These are phyloP conservation scores for Protonibea diacanthus DNA, from an alignment of 2,797 vertebrate species.

Conservation along the genomic window DNA sequence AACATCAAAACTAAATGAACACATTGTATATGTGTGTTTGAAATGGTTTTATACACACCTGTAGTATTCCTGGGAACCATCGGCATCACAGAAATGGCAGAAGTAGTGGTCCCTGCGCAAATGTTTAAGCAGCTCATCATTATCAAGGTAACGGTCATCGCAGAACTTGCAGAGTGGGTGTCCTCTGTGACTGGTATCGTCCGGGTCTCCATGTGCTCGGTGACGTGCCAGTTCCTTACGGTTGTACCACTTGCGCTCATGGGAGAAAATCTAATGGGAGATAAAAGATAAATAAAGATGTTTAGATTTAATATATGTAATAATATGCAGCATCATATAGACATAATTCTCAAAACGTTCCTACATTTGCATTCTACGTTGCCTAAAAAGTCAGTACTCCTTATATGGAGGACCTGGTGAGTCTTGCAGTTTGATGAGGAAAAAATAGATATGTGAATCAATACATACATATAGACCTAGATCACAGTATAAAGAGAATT, in stretches of 20 bases:
- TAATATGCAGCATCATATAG: too few species aligned
- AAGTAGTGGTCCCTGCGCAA: constrained; percentile 97
- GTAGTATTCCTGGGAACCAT: constrained; percentile 98
- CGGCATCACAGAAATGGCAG: constrained; percentile 98
- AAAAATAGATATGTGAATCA: neutral
- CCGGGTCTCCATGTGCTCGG: constrained; percentile 94
- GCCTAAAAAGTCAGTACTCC: neutral
- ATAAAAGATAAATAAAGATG: too few species aligned
- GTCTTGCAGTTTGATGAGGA: neutral
- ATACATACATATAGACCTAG: neutral
- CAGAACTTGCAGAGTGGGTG: constrained; percentile 99
- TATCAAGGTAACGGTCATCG: constrained; percentile 96
- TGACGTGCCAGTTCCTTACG: constrained; percentile 97
- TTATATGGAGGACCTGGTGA: neutral
- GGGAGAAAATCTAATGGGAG: constrained; percentile 90
- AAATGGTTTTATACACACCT: constrained; percentile 80
- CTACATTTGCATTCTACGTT: neutral
- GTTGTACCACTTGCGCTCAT: constrained; percentile 96
- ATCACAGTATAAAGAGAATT: neutral
- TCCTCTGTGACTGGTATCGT: constrained; percentile 96
- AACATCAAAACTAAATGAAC: neutral
- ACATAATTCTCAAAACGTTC: neutral
- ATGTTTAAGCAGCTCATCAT: constrained; percentile 97
- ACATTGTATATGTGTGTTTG: neutral
- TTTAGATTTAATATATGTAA: too few species aligned